Evolutionary conservation across 53 echinoderm and acorn worm species (phyloP).

Genomic region (Henricia sp.): DNA sequence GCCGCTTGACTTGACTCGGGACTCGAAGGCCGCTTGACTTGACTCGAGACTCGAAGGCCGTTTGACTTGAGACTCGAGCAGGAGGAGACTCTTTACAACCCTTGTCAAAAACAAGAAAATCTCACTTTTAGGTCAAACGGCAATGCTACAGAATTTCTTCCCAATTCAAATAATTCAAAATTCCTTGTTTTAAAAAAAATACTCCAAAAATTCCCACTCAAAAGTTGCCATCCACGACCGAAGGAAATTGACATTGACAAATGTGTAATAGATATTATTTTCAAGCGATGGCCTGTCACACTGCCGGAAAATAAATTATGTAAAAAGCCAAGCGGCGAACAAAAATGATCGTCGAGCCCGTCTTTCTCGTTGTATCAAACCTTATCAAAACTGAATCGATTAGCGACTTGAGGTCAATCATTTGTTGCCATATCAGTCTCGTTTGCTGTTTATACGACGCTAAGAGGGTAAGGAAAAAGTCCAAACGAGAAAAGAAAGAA

Average conservation of each 20-base stretch:
- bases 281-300: neutral
- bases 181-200: too few species aligned
- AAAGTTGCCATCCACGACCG: too few species aligned
- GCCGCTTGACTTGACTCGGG: too few species aligned
- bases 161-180: too few species aligned
- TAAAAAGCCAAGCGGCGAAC: neutral
- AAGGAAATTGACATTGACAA: slow-evolving; percentile 44
- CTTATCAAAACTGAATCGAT: slow-evolving; percentile 24
- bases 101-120: too few species aligned
- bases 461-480: neutral
- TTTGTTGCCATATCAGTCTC: slow-evolving; percentile 34
- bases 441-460: neutral
- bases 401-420: slow-evolving; percentile 35
- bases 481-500: neutral
- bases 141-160: too few species aligned
- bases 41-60: too few species aligned
- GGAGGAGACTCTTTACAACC: too few species aligned
- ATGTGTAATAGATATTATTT: neutral
- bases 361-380: slow-evolving; percentile 8
- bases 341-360: neutral
- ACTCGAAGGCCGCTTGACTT: too few species aligned
- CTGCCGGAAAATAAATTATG: slow-evolving; percentile 25
- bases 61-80: too few species aligned
- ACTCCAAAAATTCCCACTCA: too few species aligned
- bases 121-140: too few species aligned